phyloP scores from a whole-genome alignment of 1,140 invertebrate species.

The Scaptomyza pallida region DNA sequence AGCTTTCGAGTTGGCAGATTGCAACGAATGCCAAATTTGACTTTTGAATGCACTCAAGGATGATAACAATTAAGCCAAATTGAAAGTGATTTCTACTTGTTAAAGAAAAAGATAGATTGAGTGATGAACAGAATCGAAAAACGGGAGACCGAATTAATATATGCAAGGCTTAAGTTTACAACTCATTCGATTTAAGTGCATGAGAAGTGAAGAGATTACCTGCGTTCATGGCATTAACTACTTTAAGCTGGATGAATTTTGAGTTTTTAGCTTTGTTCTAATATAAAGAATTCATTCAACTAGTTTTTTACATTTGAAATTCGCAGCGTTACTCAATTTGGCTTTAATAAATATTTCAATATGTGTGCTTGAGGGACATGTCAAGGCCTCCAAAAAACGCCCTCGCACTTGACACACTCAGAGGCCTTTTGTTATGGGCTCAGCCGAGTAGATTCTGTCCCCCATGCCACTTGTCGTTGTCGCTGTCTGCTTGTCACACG shows the following conservation, averaged over 20 bases:
- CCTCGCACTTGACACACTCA: constrained; percentile 21
- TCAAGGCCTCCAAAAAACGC: constrained; percentile 17
- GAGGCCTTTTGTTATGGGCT: constrained; percentile 15
- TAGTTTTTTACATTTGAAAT: constrained; percentile 15
- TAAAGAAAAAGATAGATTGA: neutral
- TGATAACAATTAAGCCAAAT: constrained; percentile 55
- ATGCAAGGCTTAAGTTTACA: too few relatives aligned
- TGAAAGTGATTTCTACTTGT: constrained; percentile 10
- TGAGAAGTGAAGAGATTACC: too few relatives aligned
- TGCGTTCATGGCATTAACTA: too few relatives aligned
- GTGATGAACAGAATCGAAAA: neutral
- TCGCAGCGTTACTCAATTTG: constrained; percentile 31
- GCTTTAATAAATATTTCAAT: constrained; percentile 45
- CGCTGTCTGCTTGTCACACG: constrained; percentile 47
- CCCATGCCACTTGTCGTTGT: constrained; percentile 3
- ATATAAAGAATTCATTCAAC: constrained; percentile 6
- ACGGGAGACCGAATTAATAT: too few relatives aligned
- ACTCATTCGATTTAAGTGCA: too few relatives aligned
- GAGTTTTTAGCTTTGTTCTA: too few relatives aligned
- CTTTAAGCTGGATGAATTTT: too few relatives aligned
- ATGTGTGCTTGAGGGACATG: constrained; percentile 16
- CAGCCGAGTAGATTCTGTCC: neutral
- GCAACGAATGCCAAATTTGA: constrained; percentile 34
- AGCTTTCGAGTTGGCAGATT: constrained; percentile 53
- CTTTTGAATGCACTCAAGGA: constrained; percentile 26